Evolutionary conservation across 2,888 invertebrate genomes (phyloP).

Genomic region (Sipha maydis): DNA sequence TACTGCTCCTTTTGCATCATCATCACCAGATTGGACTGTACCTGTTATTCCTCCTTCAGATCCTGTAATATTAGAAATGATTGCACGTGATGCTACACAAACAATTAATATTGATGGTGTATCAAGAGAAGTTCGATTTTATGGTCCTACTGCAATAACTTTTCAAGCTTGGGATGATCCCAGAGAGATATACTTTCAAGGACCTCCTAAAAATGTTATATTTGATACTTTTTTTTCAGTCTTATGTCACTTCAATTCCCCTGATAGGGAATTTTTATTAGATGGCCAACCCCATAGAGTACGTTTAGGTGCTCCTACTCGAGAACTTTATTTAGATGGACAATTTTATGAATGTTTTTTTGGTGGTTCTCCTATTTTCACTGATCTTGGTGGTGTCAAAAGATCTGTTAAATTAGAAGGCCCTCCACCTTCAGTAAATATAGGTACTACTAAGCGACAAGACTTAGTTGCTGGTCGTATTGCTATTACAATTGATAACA

Average conservation of each 20-base stretch:
- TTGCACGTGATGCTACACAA: constrained; percentile 77
- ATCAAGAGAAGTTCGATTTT: constrained; percentile 84
- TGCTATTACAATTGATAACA: constrained; percentile 84
- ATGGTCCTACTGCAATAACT: constrained; percentile 85
- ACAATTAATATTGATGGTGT: constrained; percentile 85
- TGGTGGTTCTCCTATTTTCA: constrained; percentile 85
- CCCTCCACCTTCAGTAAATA: constrained; percentile 92
- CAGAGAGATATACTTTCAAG: constrained; percentile 84
- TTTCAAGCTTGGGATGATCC: constrained; percentile 89
- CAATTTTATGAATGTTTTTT: constrained; percentile 92
- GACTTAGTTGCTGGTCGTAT: constrained; percentile 88
- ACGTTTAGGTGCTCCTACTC: constrained; percentile 89
- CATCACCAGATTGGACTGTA: constrained; percentile 47
- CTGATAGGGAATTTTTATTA: constrained; percentile 77
- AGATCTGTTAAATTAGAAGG: constrained; percentile 86
- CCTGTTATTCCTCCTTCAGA: constrained; percentile 69
- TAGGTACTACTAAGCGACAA: constrained; percentile 79
- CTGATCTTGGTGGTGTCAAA: constrained; percentile 83
- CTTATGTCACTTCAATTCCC: constrained; percentile 64
- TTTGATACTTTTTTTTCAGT: constrained; percentile 74
- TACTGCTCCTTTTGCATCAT: constrained; percentile 38
- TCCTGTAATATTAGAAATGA: constrained; percentile 70
- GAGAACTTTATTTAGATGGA: constrained; percentile 90
- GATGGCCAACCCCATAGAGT: constrained; percentile 81
- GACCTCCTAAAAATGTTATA: constrained; percentile 79